phyloP scores from a whole-genome alignment of 2,113 vertebrate species.

The Gadus chalcogrammus region DNA sequence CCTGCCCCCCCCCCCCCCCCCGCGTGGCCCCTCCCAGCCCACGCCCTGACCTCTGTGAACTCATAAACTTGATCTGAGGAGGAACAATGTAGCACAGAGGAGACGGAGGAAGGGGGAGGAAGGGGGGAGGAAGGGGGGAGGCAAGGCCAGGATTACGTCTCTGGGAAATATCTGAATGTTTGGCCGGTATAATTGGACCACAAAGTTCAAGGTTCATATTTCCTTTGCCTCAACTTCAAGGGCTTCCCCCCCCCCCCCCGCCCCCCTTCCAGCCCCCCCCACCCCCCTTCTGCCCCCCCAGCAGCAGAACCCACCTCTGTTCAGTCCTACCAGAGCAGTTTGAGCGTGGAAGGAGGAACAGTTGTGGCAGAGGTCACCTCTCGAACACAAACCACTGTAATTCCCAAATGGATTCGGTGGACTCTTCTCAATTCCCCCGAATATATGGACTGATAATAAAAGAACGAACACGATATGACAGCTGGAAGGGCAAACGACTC shows the following conservation, averaged over 20 bases:
- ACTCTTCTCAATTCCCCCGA: no score
- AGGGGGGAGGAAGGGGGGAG: background rate
- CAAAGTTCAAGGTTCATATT: conserved; percentile 47
- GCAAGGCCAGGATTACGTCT: conserved; percentile 53
- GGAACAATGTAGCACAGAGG: conserved; percentile 48
- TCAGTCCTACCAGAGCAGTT: no score
- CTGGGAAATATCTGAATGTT: conserved; percentile 52
- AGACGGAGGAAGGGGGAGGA: background rate
- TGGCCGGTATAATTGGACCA: conserved; percentile 36
- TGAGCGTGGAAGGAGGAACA: no score
- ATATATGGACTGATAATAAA: background rate
- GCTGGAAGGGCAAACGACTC: conserved; percentile 13
- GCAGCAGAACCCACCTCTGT: background rate
- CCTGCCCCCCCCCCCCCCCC: no score
- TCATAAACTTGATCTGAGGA: conserved; percentile 52
- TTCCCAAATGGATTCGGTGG: no score
- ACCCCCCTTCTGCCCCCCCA: no score
- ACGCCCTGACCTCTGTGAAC: conserved; percentile 49
- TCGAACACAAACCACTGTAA: no score
- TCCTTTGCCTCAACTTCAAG: conserved; percentile 31
- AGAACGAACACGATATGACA: conserved; percentile 15
- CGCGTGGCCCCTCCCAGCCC: conserved; percentile 28
- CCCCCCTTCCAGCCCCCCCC: no score
- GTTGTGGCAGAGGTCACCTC: no score
- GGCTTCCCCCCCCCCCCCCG: background rate